Evolutionary conservation across 92 coral and sea anemone genomes (phyloP).

Genomic region (Parazoanthus darwini): DNA sequence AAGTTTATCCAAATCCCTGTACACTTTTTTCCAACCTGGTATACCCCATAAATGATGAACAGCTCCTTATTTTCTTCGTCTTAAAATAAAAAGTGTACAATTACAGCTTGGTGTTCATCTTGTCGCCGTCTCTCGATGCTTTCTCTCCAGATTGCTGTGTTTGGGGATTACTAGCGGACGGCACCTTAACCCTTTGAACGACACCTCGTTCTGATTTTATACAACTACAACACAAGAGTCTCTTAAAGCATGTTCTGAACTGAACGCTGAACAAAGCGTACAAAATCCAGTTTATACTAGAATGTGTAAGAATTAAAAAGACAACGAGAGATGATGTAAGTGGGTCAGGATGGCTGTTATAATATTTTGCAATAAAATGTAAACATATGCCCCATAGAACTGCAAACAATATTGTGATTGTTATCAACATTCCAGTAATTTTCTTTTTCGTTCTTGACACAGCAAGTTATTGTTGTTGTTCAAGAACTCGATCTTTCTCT

Average conservation of each 20-base stretch:
- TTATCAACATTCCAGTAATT: neutral
- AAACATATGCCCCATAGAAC: neutral
- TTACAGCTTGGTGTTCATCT: too few species aligned
- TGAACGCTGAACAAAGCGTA: constrained; percentile 11
- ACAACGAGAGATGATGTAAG: neutral
- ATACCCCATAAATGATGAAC: too few species aligned
- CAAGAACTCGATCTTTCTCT: neutral
- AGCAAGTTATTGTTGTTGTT: neutral
- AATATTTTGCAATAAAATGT: neutral
- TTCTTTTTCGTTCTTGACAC: neutral
- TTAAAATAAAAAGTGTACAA: too few species aligned
- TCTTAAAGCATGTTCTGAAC: constrained; percentile 19
- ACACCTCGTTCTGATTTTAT: neutral
- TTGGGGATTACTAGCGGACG: too few species aligned
- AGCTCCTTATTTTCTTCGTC: too few species aligned
- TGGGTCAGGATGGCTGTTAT: too few species aligned
- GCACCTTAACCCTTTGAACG: too few species aligned
- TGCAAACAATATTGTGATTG: neutral
- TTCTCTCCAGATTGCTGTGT: too few species aligned
- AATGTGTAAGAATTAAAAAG: neutral
- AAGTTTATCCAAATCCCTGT: too few species aligned
- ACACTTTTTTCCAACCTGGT: too few species aligned
- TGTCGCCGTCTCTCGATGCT: too few species aligned
- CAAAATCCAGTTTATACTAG: constrained; percentile 20
- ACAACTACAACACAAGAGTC: neutral